Evolutionary conservation across 2,888 invertebrate genomes (phyloP).

Genomic region (Plemyria rubiginata): DNA sequence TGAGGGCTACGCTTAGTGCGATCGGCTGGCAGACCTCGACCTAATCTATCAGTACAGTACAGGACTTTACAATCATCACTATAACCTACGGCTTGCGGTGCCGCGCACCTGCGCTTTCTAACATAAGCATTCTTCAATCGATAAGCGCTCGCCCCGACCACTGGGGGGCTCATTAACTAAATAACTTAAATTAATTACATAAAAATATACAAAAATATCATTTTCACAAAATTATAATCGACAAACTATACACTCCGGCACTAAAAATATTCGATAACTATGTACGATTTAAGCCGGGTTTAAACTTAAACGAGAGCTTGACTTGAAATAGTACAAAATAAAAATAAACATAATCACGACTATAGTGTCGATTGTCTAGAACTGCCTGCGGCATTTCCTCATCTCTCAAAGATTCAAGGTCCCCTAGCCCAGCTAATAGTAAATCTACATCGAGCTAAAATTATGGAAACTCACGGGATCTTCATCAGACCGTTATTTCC

Average conservation of each 20-base stretch:
- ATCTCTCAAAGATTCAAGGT: constrained; percentile 81
- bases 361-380: constrained; percentile 84
- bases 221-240: constrained; percentile 83
- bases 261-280: constrained; percentile 81
- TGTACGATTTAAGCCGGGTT: constrained; percentile 82
- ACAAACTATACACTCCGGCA: constrained; percentile 82
- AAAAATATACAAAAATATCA: constrained; percentile 85
- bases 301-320: constrained; percentile 84
- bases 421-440: constrained; percentile 85
- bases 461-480: constrained; percentile 72
- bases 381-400: constrained; percentile 80
- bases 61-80: constrained; percentile 84
- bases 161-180: constrained; percentile 69
- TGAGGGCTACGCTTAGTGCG: constrained; percentile 83
- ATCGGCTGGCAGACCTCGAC: constrained; percentile 83
- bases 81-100: constrained; percentile 66
- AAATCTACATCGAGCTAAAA: constrained; percentile 82
- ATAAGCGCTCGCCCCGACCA: constrained; percentile 61
- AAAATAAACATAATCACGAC: constrained; percentile 77
- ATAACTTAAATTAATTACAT: constrained; percentile 82
- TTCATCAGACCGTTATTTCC: constrained; percentile 66
- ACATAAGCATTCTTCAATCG: constrained; percentile 71
- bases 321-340: constrained; percentile 80
- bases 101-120: constrained; percentile 39
- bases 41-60: constrained; percentile 82